These are phyloP conservation scores for Calliphora vomitoria DNA, from an alignment of 2,888 invertebrate genomes.

Conservation along the genomic window DNA sequence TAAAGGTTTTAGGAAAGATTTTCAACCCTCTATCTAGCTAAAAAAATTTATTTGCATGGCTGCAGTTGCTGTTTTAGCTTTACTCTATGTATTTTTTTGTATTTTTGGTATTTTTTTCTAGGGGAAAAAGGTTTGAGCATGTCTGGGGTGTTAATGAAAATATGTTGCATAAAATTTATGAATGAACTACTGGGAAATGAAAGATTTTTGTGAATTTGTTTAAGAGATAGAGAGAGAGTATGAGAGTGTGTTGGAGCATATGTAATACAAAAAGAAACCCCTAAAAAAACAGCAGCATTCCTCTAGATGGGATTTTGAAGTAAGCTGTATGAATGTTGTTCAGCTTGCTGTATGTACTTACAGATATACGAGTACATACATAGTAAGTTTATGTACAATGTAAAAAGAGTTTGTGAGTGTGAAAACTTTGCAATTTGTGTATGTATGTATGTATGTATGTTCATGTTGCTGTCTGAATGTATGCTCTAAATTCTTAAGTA, in stretches of 20 bases:
- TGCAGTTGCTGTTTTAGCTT: slow-evolving; percentile 34
- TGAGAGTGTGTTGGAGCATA: background rate
- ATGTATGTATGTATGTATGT: too few relatives aligned
- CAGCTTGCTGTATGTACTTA: too few relatives aligned
- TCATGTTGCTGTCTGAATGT: slow-evolving; percentile 20
- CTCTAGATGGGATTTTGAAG: slow-evolving; percentile 50
- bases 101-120: slow-evolving; percentile 37
- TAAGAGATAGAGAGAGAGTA: background rate
- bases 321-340: slow-evolving; percentile 18
- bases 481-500: slow-evolving; percentile 58
- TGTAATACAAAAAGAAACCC: slow-evolving; percentile 48
- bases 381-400: background rate
- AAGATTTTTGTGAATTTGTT: slow-evolving; percentile 37
- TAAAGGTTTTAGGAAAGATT: slow-evolving; percentile 32
- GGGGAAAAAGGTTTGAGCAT: slow-evolving; percentile 70
- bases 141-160: slow-evolving; percentile 74
- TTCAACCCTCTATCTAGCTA: slow-evolving; percentile 59
- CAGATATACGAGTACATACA: too few relatives aligned
- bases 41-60: slow-evolving; percentile 49
- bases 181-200: slow-evolving; percentile 68
- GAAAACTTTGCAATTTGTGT: slow-evolving; percentile 8
- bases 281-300: slow-evolving; percentile 51
- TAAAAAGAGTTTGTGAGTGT: background rate
- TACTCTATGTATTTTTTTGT: slow-evolving; percentile 17
- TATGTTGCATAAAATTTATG: slow-evolving; percentile 72